These are phyloP conservation scores for Eupleurogrammus muticus DNA, from an alignment of 2,797 vertebrate genomes.

Conservation along the genomic window DNA sequence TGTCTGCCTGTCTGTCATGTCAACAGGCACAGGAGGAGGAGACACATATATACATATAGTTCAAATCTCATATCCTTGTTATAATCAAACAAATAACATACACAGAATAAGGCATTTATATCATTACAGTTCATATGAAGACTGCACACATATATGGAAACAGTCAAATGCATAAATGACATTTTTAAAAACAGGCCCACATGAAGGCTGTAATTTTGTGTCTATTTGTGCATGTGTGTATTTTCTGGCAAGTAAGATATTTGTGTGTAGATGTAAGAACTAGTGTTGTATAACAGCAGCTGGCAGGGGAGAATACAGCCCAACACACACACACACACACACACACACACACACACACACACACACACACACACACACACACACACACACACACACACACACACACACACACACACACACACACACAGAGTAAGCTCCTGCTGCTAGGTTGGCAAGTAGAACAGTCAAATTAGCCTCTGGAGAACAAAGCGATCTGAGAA, in stretches of 20 bases:
- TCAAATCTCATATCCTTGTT: slow-evolving; percentile 42
- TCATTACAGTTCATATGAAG: not conserved
- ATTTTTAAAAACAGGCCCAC: slow-evolving; percentile 33
- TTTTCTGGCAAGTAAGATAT: slow-evolving; percentile 66
- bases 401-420: slow-evolving; percentile 40
- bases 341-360: slow-evolving; percentile 12
- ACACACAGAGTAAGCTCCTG: slow-evolving; percentile 46
- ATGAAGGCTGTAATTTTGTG: slow-evolving; percentile 32
- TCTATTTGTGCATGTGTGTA: slow-evolving; percentile 24
- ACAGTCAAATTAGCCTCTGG: slow-evolving; percentile 86
- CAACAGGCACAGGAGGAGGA: slow-evolving; percentile 52
- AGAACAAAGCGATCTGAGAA: slow-evolving; percentile 77
- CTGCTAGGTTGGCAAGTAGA: slow-evolving; percentile 77
- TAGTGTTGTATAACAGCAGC: slow-evolving; percentile 80
- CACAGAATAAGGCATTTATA: slow-evolving; percentile 9
- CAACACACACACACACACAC: slow-evolving; percentile 28
- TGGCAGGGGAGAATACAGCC: slow-evolving; percentile 68
- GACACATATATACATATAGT: slow-evolving; percentile 22
- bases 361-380: slow-evolving; percentile 52
- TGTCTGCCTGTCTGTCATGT: slow-evolving; percentile 60
- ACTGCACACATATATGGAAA: slow-evolving; percentile 25
- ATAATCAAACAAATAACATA: slow-evolving; percentile 19
- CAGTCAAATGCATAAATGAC: slow-evolving; percentile 55
- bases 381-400: slow-evolving; percentile 45
- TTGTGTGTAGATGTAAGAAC: slow-evolving; percentile 71